Percentiles rank a stretch among this genome's conserved stretches.
phyloP scores from a whole-genome alignment of 2,113 vertebrate genomes.

The Osmerus mordax region DNA sequence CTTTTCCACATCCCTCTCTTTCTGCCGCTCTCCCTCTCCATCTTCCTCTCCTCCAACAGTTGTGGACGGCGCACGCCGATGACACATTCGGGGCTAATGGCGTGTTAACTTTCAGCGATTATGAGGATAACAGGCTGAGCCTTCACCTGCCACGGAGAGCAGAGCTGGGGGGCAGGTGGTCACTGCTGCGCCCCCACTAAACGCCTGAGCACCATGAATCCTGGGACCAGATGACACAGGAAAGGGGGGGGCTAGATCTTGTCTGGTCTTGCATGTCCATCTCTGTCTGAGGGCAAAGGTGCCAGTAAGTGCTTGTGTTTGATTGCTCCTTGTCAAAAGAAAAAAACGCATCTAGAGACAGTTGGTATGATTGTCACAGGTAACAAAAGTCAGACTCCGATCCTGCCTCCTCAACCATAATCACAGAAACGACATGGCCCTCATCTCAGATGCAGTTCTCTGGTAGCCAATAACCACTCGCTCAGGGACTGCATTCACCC shows the following conservation, averaged over 20 bases:
- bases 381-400: background rate
- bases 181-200: conserved; percentile 24
- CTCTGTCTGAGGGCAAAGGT: too few species aligned
- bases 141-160: conserved; percentile 28
- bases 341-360: background rate
- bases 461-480: conserved; percentile 25
- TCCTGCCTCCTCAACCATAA: conserved; percentile 2
- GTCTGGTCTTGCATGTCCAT: too few species aligned
- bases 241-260: background rate
- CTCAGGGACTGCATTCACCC: conserved; percentile 17
- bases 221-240: background rate
- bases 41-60: conserved; percentile 46
- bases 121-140: conserved; percentile 58
- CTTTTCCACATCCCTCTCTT: too few species aligned
- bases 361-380: background rate
- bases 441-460: conserved; percentile 18
- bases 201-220: conserved; percentile 31
- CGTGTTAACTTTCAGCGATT: conserved; percentile 68
- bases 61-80: conserved; percentile 28
- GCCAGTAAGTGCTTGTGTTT: too few species aligned
- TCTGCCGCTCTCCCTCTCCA: conserved; percentile 18
- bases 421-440: conserved; percentile 14
- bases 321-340: background rate
- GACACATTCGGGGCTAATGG: conserved; percentile 61
- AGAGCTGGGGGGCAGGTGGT: conserved; percentile 38